phyloP scores from a whole-genome alignment of 1,140 invertebrate species.

The Leptopilina clavipes region DNA sequence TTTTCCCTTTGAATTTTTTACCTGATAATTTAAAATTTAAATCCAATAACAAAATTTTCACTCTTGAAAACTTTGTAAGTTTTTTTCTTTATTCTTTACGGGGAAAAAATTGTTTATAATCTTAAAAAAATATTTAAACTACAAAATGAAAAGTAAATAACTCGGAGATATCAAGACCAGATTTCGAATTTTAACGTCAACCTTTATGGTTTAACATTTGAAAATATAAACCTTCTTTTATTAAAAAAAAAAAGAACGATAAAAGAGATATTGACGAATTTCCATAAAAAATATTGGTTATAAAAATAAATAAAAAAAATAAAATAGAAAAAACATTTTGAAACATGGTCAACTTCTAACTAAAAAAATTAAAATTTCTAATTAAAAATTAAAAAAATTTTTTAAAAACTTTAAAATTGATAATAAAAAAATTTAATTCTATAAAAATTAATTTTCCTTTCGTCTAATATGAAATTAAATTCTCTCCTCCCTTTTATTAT shows the following conservation, averaged over 20 bases:
- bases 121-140: neutral
- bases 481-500: neutral
- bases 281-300: neutral
- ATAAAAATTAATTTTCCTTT: too few species aligned
- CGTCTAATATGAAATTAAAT: neutral
- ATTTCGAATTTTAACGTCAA: constrained; percentile 5
- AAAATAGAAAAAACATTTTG: too few species aligned
- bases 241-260: neutral
- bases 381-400: too few species aligned
- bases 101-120: too few species aligned
- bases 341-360: too few species aligned
- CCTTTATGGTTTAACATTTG: neutral
- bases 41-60: too few species aligned
- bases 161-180: neutral
- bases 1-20: too few species aligned
- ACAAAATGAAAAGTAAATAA: neutral
- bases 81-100: neutral
- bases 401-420: too few species aligned
- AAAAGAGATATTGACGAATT: neutral
- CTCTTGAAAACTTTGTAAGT: too few species aligned
- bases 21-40: too few species aligned
- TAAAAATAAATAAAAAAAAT: neutral
- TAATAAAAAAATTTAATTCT: too few species aligned
- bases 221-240: neutral
- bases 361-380: too few species aligned